Evolutionary conservation across 2,888 invertebrate species (phyloP), one percentile per base, ranked within the genome.

Genomic region (Synanthedon myopaeformis): DNA sequence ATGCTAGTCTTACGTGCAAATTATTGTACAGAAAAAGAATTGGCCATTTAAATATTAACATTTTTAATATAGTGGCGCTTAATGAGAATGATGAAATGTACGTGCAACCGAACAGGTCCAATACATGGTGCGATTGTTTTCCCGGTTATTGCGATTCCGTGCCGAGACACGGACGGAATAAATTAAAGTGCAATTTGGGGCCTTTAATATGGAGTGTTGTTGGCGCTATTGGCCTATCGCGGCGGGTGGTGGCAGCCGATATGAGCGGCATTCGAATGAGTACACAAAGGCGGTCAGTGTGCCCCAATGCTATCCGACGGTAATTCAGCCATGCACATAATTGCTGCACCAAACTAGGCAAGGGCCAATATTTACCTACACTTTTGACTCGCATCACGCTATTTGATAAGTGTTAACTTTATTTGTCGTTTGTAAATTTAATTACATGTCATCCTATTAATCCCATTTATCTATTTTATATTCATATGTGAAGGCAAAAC

Each of bases 101-200:
- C 51, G 67, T 75, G 72, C 72, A 76, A 78, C 79, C 73, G 75
- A 77, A 76, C 72, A 70, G 63, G 65, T 71, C 70, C 76, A 74
- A 79, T 82, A 80, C 79, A 75, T 71, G 74, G 67, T 69, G 75
- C 74, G 75, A 82, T 82, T 81, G 83, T 82, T 86, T 83, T 79
- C 75, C 72, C 72, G 56, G 84, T 83, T 86, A 85, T 84, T 85
- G 79, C 83, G 79, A 83, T 82, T 82, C 79, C 76, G 82, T 84
- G 81, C 82, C 79, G 82, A 79, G 82, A 85, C 86, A 86, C 86
- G 86, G 77, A 67, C 81, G 67, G 86, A 84, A 87, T 87, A 86
- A 84, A 85, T 86, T 85, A 84, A 85, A 85, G 76, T 82, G 81
- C 83, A 84, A 84, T 87, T 87, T 83, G 79, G 81, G 72, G 76